Evolutionary conservation across 2,113 vertebrate genomes (phyloP), one percentile per base, ranked within the genome.

Genomic region (Thunnus thynnus): DNA sequence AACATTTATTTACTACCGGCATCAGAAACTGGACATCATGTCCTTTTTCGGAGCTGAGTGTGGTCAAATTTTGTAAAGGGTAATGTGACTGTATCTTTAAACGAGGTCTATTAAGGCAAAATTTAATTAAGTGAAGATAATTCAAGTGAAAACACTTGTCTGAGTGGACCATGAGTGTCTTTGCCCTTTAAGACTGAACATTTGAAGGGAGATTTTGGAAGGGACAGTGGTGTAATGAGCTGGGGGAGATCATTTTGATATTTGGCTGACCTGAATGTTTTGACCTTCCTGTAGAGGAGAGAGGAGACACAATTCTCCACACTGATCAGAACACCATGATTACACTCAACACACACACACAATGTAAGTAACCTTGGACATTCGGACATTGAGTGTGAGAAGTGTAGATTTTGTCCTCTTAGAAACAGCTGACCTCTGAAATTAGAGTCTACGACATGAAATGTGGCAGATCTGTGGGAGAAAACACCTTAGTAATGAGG

Each of bases 391-490:
- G 56, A 22, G 14, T 64, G 47, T 41, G 46, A 55, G 54, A 56
- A 55, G 72, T 61, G 10, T 44, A 46, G 22, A 50, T 51, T 64
- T 13, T 51, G 67, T 47, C 58, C 46, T 55, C 70, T 52, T 60
- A 60, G 27, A 48, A 22, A 47, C 66, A 54, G 8, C 58, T n/a
- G 68, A 65, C 41, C 52, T 60, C 36, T 41, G n/a, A 41, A n/a
- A 17, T 70, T 30, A 13, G 22, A 64, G n/a, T 65, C 18, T 65
- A 30, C 51, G 41, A 17, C 63, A 61, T 36, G n/a, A 65, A 68
- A 50, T 54, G 65, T 30, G 32, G 41, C 27, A 70, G 52, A 47
- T 80, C 68, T 32, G 50, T 27, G 13, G 18, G 64, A 30, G 64
- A 6, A 55, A 61, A 57, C 11, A 17, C 13, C 62, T 72, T 46